Evolutionary conservation across 2,888 invertebrate species (phyloP).

Genomic region (Lithophane semibrunnea): DNA sequence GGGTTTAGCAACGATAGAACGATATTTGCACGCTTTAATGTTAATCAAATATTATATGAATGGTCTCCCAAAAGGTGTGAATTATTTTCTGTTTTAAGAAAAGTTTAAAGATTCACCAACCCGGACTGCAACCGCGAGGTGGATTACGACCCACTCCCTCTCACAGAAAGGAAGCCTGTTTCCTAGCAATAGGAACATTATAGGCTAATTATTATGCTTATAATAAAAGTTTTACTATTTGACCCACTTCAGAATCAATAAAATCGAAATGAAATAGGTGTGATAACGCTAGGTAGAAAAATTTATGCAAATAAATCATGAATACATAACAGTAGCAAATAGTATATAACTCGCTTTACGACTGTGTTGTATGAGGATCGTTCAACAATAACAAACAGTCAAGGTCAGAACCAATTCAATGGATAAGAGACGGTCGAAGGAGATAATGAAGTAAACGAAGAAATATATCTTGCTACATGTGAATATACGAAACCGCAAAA

Average conservation of each 20-base stretch:
- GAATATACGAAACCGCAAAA: slow-evolving; percentile 29
- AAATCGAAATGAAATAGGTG: slow-evolving; percentile 7
- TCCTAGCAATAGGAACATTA: background rate
- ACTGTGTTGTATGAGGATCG: slow-evolving; percentile 14
- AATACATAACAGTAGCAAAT: slow-evolving; percentile 20
- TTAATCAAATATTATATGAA: slow-evolving; percentile 10
- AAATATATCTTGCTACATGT: background rate
- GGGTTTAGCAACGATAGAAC: slow-evolving; percentile 46
- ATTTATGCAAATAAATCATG: slow-evolving; percentile 33
- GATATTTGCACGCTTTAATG: slow-evolving; percentile 37
- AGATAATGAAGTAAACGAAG: slow-evolving; percentile 14
- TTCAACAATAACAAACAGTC: slow-evolving; percentile 36
- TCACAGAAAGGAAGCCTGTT: background rate
- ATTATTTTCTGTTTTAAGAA: background rate
- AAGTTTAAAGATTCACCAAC: background rate
- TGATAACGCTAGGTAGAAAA: slow-evolving; percentile 11
- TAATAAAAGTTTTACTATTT: background rate
- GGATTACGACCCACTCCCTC: background rate
- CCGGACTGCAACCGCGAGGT: no score
- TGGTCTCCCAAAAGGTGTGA: background rate
- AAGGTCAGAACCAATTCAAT: slow-evolving; percentile 14
- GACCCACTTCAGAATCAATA: background rate
- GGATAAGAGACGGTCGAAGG: background rate
- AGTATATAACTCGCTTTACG: slow-evolving; percentile 16
- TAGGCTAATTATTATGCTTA: background rate